phyloP scores from a whole-genome alignment of 2,888 invertebrate genomes.

The Pandemis heparana region DNA sequence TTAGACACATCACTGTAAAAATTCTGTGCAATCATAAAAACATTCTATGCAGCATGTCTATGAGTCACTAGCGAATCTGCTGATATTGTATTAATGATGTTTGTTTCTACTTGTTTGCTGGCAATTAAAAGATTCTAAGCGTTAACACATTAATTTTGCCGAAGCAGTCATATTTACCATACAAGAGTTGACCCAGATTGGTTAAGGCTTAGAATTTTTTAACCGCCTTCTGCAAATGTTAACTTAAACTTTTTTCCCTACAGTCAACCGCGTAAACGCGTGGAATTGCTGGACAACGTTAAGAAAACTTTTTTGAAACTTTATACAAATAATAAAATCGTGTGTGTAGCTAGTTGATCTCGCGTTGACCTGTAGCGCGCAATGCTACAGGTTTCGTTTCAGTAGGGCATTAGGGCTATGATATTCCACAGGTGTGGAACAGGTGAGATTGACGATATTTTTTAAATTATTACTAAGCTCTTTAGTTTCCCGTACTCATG shows the following conservation, averaged over 20 bases:
- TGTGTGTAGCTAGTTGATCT: constrained; percentile 82
- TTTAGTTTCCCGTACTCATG: constrained; percentile 65
- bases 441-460: constrained; percentile 84
- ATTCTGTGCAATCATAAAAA: constrained; percentile 15
- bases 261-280: constrained; percentile 84
- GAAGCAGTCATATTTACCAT: neutral
- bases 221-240: constrained; percentile 75
- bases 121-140: constrained; percentile 80
- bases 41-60: constrained; percentile 4
- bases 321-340: constrained; percentile 76
- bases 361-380: constrained; percentile 86
- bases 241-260: constrained; percentile 84
- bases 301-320: constrained; percentile 76
- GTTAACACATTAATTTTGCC: constrained; percentile 48
- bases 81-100: constrained; percentile 36
- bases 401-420: constrained; percentile 82
- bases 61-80: constrained; percentile 13
- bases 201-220: constrained; percentile 79
- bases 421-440: constrained; percentile 80
- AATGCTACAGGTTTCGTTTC: constrained; percentile 85
- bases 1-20: neutral
- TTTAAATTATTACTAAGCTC: constrained; percentile 77
- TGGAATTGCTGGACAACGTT: constrained; percentile 81
- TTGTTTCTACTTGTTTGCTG: constrained; percentile 67
- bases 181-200: constrained; percentile 11